phyloP scores from a whole-genome alignment of 2,113 vertebrate species.

The Acanthisitta chloris region DNA sequence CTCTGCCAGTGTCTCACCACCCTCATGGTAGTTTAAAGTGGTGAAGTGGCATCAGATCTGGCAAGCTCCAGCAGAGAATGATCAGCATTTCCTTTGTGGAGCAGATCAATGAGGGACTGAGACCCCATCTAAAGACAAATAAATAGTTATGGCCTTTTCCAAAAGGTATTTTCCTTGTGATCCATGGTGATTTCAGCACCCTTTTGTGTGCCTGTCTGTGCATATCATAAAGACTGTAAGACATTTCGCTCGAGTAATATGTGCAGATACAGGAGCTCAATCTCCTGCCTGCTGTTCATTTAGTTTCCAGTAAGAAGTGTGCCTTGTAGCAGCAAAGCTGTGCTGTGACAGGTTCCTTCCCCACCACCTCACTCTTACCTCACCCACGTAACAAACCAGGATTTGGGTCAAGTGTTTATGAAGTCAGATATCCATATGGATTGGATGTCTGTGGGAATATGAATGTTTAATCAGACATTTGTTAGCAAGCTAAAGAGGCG shows the following conservation, averaged over 20 bases:
- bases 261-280: background rate
- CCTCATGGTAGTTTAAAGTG: rapidly evolving
- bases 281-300: background rate
- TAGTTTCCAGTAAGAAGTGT: background rate
- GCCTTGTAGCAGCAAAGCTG: background rate
- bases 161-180: background rate
- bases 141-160: background rate
- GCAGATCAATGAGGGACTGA: background rate
- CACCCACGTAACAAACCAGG: background rate
- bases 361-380: background rate
- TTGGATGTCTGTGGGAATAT: background rate
- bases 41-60: background rate
- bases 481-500: conserved; percentile 28
- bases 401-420: background rate
- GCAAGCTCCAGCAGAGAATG: background rate
- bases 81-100: background rate
- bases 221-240: too few relatives aligned
- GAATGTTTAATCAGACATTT: conserved; percentile 39
- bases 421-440: background rate
- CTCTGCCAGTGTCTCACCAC: too few relatives aligned
- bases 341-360: background rate
- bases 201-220: background rate
- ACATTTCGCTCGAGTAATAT: rapidly evolving
- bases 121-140: background rate
- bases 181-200: background rate